Base-by-base conservation (phyloP, 2,113 vertebrate genomes). In the Phasianus colchicus region DNA sequence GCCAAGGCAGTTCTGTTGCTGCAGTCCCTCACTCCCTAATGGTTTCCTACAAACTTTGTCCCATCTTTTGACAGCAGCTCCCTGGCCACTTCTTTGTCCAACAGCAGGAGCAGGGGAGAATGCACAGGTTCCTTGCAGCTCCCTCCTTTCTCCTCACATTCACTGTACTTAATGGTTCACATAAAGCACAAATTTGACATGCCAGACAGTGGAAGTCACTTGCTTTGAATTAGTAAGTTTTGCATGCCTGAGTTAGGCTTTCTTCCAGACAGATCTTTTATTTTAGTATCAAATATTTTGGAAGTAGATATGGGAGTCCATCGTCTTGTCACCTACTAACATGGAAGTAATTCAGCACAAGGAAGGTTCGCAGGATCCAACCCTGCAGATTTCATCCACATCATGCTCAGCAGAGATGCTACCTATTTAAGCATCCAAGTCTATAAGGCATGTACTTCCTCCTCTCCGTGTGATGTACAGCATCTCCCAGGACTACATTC, bases 1-100 rank as follows among this genome's bases (percentile, higher is more conserved):
- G 9, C 27, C n/a, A 32, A 69, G 63, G 67, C 13, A 64, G 7
- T 70, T 43, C 36, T 78, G 13, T 24, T 61, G 40, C 24, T 57
- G 11, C 27, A 36, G 36, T n/a, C 20, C 12, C 21, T 58, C 21
- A 42, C 10, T 47, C 29, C 0, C 0, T 0, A 1, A 9, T 15
- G 7, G 10, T 71, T 60, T 80, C 60, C 38, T 36, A 65, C 9
- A 40, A 16, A n/a, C 18, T 11, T 64, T 12, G 10, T 61, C 18
- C 22, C 19, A 12, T 27, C 8, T 7, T 15, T 64, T 45, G 24
- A 64, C 17, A 42, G 4, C 9, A 64, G 32, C 61, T 58, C 36
- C 36, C 32, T 57, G 48, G 13, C 29, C 5, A 1, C 25, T 18
- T 38, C 22, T 34, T 61, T 1, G 0, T 16, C 19, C 43, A 29